Base-by-base conservation (phyloP, 2,113 vertebrate genomes). In the Murina feae region DNA sequence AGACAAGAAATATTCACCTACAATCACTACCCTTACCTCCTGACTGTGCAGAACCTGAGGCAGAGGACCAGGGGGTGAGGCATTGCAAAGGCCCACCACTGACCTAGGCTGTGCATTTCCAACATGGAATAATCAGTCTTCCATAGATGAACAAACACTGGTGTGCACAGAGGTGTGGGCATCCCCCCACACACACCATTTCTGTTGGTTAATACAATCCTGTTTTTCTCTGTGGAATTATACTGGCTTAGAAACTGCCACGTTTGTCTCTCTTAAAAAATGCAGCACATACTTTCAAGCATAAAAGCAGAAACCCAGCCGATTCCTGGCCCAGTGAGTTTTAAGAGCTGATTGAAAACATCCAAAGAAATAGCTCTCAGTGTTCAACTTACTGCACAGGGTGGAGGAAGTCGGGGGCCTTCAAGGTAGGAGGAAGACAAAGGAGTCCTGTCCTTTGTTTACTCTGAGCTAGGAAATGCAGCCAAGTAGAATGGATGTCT, bases 331-430 rank as follows among this genome's bases (percentile, higher is more conserved):
- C 63, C 89, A 12, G 69, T 92, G 88, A 86, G 86, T 96, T 91
- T 93, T 95, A 94, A 95, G 89, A 96, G 79, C 74, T 91, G 89
- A 90, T 55, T 97, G 72, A 97, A 98, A 97, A 82, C 75, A 88
- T 75, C 71, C 80, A 75, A 89, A 97, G 25, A 95, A 97, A 96
- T 88, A 71, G 17, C 20, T 89, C 79, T 95, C 35, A 78, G 86
- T 84, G 80, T 44, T 93, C 47, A 63, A 25, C 65, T 95, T 93
- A 92, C 86, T 89, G 91, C 72, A 88, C 13, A 12, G 28, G 47
- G 68, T 60, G 10, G 35, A 88, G 51, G 42, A 60, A 63, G 14
- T 23, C 4, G 20, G 51, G 25, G 12, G 4, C 9, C 55, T 82
- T 32, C 20, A 58, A 69, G 20, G 4, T 37, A 30, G 42, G 14